phyloP scores from a whole-genome alignment of 2,113 vertebrate species.

The Sceloporus undulatus region DNA sequence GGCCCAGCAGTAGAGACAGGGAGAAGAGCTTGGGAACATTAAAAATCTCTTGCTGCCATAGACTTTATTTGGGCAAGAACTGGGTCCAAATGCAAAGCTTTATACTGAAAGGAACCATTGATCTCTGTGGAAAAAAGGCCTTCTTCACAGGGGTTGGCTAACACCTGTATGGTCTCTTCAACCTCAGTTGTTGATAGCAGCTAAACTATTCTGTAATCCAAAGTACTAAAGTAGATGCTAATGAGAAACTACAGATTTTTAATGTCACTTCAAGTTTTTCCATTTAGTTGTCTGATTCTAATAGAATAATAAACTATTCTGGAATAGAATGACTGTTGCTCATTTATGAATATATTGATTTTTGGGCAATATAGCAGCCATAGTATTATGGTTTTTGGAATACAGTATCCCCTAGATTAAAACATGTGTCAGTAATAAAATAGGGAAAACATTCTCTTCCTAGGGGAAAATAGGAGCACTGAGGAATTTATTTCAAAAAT shows the following conservation, averaged over 20 bases:
- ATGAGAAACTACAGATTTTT: background rate
- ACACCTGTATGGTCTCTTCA: background rate
- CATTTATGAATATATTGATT: background rate
- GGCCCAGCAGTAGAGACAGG: background rate
- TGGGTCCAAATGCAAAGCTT: background rate
- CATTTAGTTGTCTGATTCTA: constrained; percentile 4
- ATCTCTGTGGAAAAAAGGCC: background rate
- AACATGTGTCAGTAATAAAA: background rate
- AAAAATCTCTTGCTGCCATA: background rate
- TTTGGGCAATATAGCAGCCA: background rate
- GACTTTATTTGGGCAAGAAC: background rate
- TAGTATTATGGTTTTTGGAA: background rate
- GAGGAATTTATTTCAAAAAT: background rate
- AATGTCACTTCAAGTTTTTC: background rate
- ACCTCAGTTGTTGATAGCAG: background rate
- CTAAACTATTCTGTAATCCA: background rate
- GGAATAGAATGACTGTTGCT: background rate
- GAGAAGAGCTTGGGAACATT: background rate
- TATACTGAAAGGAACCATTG: too few relatives aligned
- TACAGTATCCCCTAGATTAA: background rate
- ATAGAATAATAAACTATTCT: constrained; percentile 31
- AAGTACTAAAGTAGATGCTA: background rate
- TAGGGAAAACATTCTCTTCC: background rate
- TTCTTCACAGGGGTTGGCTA: background rate
- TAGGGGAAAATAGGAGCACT: background rate